These are phyloP conservation scores for Ictidomys tridecemlineatus DNA, from an alignment of 2,113 vertebrate species.

Conservation along the genomic window DNA sequence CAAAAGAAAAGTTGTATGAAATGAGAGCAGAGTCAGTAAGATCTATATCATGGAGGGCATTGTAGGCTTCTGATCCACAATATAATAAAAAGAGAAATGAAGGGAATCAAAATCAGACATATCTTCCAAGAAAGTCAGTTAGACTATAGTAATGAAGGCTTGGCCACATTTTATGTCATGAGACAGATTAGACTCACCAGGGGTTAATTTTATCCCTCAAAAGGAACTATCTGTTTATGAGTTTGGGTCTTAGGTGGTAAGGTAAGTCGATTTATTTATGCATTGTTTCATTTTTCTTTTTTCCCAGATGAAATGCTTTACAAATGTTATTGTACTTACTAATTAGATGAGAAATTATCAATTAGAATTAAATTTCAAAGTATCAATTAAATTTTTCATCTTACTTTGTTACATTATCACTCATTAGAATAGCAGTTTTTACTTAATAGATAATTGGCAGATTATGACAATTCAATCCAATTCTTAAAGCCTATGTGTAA, in stretches of 20 bases:
- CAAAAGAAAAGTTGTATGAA: background rate
- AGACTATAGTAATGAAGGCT: background rate
- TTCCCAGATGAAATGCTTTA: slow-evolving; percentile 67
- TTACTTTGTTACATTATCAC: slow-evolving; percentile 86
- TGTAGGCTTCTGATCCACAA: background rate
- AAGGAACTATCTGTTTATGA: background rate
- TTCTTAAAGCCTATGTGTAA: slow-evolving; percentile 75
- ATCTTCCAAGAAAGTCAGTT: background rate
- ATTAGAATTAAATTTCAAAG: slow-evolving; percentile 85
- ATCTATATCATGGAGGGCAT: background rate
- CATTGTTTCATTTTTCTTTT: slow-evolving; percentile 64
- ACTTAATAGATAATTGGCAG: slow-evolving; percentile 86
- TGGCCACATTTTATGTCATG: background rate
- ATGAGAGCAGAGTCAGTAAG: background rate
- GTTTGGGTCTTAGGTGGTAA: background rate
- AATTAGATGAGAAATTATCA: slow-evolving; percentile 84
- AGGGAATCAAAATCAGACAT: background rate
- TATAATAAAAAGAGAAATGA: background rate
- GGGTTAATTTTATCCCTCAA: background rate
- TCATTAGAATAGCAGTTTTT: slow-evolving; percentile 87
- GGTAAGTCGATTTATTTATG: background rate
- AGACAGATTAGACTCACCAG: background rate
- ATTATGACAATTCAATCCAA: slow-evolving; percentile 83
- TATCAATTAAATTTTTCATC: slow-evolving; percentile 87
- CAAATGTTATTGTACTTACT: slow-evolving; percentile 75